phyloP scores from a whole-genome alignment of 2,113 vertebrate genomes.

The Erythrolamprus reginae region DNA sequence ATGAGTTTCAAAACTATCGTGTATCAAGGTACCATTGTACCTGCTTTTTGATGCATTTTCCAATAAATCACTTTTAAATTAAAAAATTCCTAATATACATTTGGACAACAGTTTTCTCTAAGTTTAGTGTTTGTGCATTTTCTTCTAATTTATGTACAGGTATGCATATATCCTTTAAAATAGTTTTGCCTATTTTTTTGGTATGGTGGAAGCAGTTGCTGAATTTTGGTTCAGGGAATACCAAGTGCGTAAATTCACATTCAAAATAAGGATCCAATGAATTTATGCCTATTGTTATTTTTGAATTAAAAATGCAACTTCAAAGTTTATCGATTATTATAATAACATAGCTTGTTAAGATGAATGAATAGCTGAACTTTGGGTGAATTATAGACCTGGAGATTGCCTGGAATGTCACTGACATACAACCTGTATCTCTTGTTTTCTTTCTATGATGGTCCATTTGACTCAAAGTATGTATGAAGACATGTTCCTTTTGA shows the following conservation, averaged over 20 bases:
- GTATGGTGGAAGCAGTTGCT: not conserved
- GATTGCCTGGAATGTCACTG: not conserved
- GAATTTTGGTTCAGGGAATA: not conserved
- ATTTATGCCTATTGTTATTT: not conserved
- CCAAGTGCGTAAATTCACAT: not conserved
- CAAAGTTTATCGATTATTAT: not conserved
- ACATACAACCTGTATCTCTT: not conserved
- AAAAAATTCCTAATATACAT: not conserved
- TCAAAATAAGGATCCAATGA: not conserved
- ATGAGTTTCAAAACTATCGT: not conserved
- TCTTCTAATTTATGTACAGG: not conserved
- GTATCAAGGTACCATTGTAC: not conserved
- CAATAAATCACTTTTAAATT: not conserved
- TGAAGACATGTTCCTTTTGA: not conserved
- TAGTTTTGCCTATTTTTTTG: not conserved
- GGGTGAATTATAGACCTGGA: not conserved
- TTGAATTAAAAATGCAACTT: not conserved
- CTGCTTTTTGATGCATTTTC: not conserved
- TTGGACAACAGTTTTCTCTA: not conserved
- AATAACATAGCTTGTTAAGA: not conserved
- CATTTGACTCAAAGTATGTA: not conserved
- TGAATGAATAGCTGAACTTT: not conserved
- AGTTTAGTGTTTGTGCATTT: not conserved
- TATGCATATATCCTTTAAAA: not conserved
- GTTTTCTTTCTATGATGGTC: not conserved